These are phyloP conservation scores for Zaprionus lachaisei DNA, from an alignment of 1,140 invertebrate species.

Conservation along the genomic window DNA sequence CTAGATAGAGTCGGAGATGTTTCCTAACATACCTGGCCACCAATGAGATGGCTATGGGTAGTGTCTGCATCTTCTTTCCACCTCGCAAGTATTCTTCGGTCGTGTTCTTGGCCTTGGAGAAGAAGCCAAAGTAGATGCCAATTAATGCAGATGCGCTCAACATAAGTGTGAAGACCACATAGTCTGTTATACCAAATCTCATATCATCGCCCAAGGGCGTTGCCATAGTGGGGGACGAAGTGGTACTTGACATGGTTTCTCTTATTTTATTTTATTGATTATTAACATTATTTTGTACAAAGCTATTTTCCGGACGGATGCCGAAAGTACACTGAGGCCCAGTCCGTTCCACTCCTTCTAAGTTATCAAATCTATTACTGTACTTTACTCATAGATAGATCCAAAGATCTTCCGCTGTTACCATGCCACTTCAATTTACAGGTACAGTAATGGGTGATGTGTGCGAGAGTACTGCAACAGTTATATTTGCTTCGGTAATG, in stretches of 20 bases:
- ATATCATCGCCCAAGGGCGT: too few relatives aligned
- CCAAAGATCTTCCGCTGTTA: too few relatives aligned
- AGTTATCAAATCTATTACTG: slow-evolving; percentile 25
- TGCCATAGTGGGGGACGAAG: slow-evolving; percentile 4
- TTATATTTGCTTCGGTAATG: too few relatives aligned
- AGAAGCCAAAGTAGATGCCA: slow-evolving; percentile 88
- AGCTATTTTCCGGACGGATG: slow-evolving; percentile 15
- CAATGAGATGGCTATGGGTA: slow-evolving; percentile 88
- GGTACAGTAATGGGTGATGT: too few relatives aligned
- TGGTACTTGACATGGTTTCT: slow-evolving; percentile 40
- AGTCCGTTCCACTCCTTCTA: slow-evolving; percentile 24
- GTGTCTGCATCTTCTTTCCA: slow-evolving; percentile 87
- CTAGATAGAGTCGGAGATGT: too few relatives aligned
- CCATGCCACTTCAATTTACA: too few relatives aligned
- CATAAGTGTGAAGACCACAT: slow-evolving; percentile 87
- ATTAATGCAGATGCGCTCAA: slow-evolving; percentile 87
- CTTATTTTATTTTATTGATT: neutral
- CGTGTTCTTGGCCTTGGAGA: slow-evolving; percentile 32
- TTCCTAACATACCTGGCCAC: too few relatives aligned
- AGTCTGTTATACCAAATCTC: slow-evolving; percentile 86
- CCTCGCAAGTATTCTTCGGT: slow-evolving; percentile 87
- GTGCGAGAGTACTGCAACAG: too few relatives aligned
- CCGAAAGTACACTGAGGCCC: slow-evolving; percentile 37
- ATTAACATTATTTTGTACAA: neutral
- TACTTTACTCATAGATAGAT: too few relatives aligned